Percentiles rank a stretch among this genome's conserved stretches.
These are phyloP conservation scores for Holacanthus passer DNA, from an alignment of 2,113 vertebrate species.

Conservation along the genomic window DNA sequence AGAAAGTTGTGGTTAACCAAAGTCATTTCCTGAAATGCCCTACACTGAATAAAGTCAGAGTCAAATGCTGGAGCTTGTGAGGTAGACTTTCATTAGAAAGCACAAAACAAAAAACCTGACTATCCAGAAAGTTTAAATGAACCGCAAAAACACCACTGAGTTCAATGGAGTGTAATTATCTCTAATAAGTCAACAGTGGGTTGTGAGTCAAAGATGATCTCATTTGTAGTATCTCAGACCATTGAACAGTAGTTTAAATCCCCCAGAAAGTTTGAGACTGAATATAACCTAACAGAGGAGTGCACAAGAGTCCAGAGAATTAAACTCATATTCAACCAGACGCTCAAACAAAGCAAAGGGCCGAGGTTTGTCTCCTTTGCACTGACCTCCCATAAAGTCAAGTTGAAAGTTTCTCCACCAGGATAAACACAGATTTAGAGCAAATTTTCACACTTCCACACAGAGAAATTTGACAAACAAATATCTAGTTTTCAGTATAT, in stretches of 20 bases:
- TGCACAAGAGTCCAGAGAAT: not conserved
- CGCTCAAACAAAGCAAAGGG: not conserved
- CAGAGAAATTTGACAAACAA: no score
- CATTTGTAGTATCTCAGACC: slow-evolving; percentile 33
- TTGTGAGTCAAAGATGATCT: slow-evolving; percentile 23
- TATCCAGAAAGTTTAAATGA: slow-evolving; percentile 39
- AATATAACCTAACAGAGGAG: not conserved
- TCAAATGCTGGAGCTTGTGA: slow-evolving; percentile 52
- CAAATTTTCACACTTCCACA: slow-evolving; percentile 1
- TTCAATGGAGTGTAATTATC: slow-evolving; percentile 30
- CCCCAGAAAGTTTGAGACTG: not conserved
- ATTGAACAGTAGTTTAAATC: not conserved
- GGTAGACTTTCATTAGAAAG: slow-evolving; percentile 59
- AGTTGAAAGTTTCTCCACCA: not conserved
- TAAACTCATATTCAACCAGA: not conserved
- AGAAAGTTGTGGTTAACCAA: slow-evolving; percentile 77
- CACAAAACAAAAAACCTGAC: slow-evolving; percentile 47
- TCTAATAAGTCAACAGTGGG: slow-evolving; percentile 20
- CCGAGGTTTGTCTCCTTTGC: not conserved
- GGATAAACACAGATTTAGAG: not conserved
- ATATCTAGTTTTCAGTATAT: no score
- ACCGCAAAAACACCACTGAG: slow-evolving; percentile 33
- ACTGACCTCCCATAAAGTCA: not conserved
- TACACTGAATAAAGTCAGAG: slow-evolving; percentile 54
- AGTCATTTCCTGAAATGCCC: slow-evolving; percentile 78